Evolutionary conservation across 2,888 invertebrate species (phyloP), one percentile per base, ranked within the genome.

Genomic region (Caenorhabditis sp.): DNA sequence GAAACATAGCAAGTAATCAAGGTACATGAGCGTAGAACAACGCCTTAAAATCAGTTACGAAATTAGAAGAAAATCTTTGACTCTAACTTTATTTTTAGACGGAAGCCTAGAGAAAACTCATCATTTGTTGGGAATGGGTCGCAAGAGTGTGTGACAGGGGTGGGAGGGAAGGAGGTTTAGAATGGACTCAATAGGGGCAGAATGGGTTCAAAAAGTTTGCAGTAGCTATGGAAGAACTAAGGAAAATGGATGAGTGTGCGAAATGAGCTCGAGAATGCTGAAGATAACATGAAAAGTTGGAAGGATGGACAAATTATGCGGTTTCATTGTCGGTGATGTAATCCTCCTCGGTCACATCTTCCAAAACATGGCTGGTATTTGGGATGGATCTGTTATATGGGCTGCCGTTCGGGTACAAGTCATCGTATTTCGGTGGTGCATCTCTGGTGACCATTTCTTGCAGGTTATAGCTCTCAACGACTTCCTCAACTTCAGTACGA

Each of bases 341-440:
- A n/a, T n/a, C 26, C 4, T 19, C 51, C 12, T 66, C 31, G 8
- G 19, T 26, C 0, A 44, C 47, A 19, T 19, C 19, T 19, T 19
- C 19, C 10, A 19, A 19, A 47, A 47, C 19, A 7, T n/a, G n/a
- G 47, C 19, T 47, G 44, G 44, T 44, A 16, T 16, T 44, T 19
- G n/a, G 19, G 0, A 1, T 19, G 19, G 47, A n/a, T 47, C 19
- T 8, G 10, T 44, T 7, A 3, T 49, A 49, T 0, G 63, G 41
- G 16, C 63, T 44, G 12, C 63, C 64, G 24, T 69, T 69, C 4
- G 74, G 74, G 44, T 75, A 75, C 47, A 75, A 44, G 0, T 75
- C 74, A 10, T 75, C 74, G 24, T 75, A 75, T 24, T 64, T 66
- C 4, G 74, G 74, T 8, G 74, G 74, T 28, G 28, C 64, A 5